These are phyloP conservation scores for Microctonus aethiopoides DNA, from an alignment of 2,888 invertebrate genomes.

Conservation along the genomic window DNA sequence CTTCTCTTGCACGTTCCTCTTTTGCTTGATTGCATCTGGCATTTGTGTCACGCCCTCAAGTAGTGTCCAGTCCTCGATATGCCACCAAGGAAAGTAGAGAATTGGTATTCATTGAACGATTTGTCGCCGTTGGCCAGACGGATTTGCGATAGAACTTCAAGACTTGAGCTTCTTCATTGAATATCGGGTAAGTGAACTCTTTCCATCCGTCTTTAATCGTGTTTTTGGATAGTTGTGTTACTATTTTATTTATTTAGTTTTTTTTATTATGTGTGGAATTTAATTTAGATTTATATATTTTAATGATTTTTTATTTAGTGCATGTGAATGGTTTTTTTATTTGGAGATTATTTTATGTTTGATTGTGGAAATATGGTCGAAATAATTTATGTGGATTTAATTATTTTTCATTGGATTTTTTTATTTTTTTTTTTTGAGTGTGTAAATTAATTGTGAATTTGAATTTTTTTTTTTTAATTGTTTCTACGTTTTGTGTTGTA, in stretches of 20 bases:
- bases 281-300: background rate
- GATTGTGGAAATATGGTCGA: too few relatives aligned
- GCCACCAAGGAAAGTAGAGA: conserved; percentile 60
- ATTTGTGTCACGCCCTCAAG: conserved; percentile 66
- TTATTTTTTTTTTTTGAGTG: too few relatives aligned
- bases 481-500: too few relatives aligned
- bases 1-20: conserved; percentile 28
- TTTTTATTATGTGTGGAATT: background rate
- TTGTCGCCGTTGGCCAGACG: conserved; percentile 60
- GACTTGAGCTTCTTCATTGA: conserved; percentile 3
- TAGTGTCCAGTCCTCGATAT: conserved; percentile 64
- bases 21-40: conserved; percentile 65
- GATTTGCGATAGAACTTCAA: conserved; percentile 60
- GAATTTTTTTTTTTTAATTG: too few relatives aligned
- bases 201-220: conserved; percentile 22
- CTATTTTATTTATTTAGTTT: background rate
- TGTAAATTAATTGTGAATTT: too few relatives aligned
- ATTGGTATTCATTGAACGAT: conserved; percentile 62
- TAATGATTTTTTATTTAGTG: too few relatives aligned
- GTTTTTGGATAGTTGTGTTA: background rate
- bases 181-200: conserved; percentile 7
- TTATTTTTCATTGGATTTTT: too few relatives aligned
- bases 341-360: too few relatives aligned
- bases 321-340: too few relatives aligned
- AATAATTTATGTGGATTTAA: too few relatives aligned